Evolutionary conservation across 2,888 invertebrate genomes (phyloP).

Genomic region (Oligia strigilis): DNA sequence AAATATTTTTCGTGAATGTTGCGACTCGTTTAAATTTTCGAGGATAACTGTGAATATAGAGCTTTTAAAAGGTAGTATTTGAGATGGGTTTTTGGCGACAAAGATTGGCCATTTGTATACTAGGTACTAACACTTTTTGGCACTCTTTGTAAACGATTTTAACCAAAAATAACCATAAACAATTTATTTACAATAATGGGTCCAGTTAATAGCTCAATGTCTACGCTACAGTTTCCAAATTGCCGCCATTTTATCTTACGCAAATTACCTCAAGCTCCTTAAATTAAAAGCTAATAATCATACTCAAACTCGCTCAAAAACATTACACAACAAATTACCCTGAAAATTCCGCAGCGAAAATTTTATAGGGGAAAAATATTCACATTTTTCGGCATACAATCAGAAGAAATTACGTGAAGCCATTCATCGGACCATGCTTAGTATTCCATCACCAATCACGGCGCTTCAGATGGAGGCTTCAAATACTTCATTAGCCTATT

Average conservation of each 20-base stretch:
- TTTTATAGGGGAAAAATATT: constrained; percentile 51
- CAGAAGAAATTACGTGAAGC: constrained; percentile 63
- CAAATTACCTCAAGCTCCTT: constrained; percentile 12
- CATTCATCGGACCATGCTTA: constrained; percentile 72
- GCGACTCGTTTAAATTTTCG: constrained; percentile 43
- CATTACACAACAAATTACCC: constrained; percentile 47
- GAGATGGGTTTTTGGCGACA: constrained; percentile 12
- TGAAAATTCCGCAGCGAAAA: constrained; percentile 31
- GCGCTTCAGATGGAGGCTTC: constrained; percentile 65
- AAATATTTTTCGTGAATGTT: constrained; percentile 38
- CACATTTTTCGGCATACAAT: constrained; percentile 61
- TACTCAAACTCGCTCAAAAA: constrained; percentile 13
- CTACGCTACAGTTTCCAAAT: constrained; percentile 1
- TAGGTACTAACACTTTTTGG: not conserved
- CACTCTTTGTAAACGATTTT: too few species aligned
- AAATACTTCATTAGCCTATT: constrained; percentile 82
- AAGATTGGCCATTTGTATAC: not conserved
- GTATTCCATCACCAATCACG: constrained; percentile 81
- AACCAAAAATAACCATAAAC: not conserved
- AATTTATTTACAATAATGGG: not conserved
- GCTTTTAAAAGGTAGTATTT: not conserved
- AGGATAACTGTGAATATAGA: not conserved
- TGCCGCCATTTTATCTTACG: not conserved
- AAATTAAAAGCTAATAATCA: constrained; percentile 37
- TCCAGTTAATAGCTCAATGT: not conserved